These are phyloP conservation scores for Trichomalopsis sarcophagae DNA, from an alignment of 1,140 invertebrate genomes.

Conservation along the genomic window DNA sequence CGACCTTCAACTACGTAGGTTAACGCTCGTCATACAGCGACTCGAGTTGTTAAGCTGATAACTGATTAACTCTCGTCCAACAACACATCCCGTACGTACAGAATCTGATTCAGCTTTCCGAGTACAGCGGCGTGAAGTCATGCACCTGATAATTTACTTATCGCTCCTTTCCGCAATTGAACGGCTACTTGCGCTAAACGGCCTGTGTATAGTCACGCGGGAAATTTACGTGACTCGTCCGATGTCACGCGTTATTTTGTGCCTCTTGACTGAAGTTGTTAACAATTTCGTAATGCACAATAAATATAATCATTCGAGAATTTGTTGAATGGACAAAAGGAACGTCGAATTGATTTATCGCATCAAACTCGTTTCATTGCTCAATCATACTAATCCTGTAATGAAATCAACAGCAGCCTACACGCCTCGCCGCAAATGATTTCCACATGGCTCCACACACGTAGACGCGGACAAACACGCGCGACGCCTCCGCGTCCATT, in stretches of 20 bases:
- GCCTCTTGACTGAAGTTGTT: no score
- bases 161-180: background rate
- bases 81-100: background rate
- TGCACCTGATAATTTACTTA: constrained; percentile 7
- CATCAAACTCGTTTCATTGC: background rate
- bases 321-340: background rate
- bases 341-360: background rate
- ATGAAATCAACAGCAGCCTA: background rate
- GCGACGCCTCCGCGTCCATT: background rate
- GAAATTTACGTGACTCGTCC: no score
- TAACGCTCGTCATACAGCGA: background rate
- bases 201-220: background rate
- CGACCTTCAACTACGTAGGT: background rate
- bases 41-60: background rate
- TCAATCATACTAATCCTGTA: background rate
- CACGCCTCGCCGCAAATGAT: background rate
- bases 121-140: constrained; percentile 12
- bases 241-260: background rate
- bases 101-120: background rate
- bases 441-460: background rate
- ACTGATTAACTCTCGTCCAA: background rate
- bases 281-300: no score
- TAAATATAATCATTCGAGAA: no score
- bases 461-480: background rate
- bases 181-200: background rate